Evolutionary conservation across 2,888 invertebrate species (phyloP).

Genomic region (Agonopterix heracliana): DNA sequence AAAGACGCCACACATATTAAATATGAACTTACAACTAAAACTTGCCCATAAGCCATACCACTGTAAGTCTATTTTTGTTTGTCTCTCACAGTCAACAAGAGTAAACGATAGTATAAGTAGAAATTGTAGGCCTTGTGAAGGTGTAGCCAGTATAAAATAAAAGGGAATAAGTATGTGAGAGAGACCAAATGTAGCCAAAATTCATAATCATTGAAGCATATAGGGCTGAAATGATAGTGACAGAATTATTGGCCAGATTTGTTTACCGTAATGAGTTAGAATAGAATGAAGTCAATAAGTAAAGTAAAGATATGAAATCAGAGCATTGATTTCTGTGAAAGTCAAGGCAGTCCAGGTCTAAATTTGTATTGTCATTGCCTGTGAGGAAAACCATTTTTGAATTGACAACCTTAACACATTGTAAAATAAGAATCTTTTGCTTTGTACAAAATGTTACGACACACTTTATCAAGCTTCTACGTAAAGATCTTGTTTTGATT

Average conservation of each 20-base stretch:
- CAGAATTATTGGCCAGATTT: not conserved
- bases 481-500: no score
- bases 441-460: no score
- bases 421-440: no score
- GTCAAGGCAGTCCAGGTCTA: not conserved
- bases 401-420: no score
- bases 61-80: not conserved
- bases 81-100: not conserved
- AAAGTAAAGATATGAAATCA: not conserved
- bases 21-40: constrained; percentile 14
- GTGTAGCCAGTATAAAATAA: no score
- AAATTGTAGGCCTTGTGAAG: no score
- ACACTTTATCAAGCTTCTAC: no score
- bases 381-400: no score
- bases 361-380: not conserved
- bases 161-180: not conserved
- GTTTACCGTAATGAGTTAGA: no score
- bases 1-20: constrained; percentile 52
- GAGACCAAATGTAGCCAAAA: constrained; percentile 10
- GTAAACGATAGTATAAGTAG: no score
- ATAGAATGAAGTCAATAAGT: not conserved
- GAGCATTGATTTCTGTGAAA: not conserved
- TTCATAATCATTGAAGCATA: constrained; percentile 10
- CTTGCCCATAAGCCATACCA: not conserved
- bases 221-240: not conserved